Conservation (phyloP, 2,888 invertebrate species). For the Congeria kusceri region DNA sequence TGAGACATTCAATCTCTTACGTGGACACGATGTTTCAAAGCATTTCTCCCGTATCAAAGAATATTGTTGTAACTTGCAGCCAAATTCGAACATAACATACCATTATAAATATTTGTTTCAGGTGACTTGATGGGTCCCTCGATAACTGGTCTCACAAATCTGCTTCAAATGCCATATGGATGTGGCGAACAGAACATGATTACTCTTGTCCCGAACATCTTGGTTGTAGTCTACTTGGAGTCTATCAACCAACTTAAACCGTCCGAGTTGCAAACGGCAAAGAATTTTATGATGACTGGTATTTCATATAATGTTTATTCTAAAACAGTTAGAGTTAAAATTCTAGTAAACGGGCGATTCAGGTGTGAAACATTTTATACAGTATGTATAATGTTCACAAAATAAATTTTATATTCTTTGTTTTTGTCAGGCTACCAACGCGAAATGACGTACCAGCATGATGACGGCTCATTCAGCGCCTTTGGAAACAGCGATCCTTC, state of each 20-base stretch:
- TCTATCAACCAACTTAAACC: slow-evolving; percentile 90
- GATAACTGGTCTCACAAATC: slow-evolving; percentile 90
- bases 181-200: slow-evolving; percentile 97
- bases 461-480: slow-evolving; percentile 95
- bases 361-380: no score
- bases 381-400: no score
- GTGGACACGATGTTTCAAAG: no score
- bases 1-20: not conserved
- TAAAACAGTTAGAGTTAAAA: no score
- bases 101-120: slow-evolving; percentile 67
- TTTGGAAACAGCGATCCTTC: slow-evolving; percentile 90
- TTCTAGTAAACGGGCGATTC: no score
- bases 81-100: not conserved
- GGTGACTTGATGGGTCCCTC: slow-evolving; percentile 93
- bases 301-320: no score
- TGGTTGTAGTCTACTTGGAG: slow-evolving; percentile 93
- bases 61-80: not conserved
- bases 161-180: slow-evolving; percentile 92
- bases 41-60: no score
- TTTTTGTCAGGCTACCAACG: slow-evolving; percentile 91
- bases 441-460: slow-evolving; percentile 93
- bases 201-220: slow-evolving; percentile 94
- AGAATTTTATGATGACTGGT: slow-evolving; percentile 60
- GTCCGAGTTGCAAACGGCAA: slow-evolving; percentile 77
- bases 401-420: not conserved